Conservation (phyloP, 2,888 invertebrate genomes). For the Cordilura impudica region DNA sequence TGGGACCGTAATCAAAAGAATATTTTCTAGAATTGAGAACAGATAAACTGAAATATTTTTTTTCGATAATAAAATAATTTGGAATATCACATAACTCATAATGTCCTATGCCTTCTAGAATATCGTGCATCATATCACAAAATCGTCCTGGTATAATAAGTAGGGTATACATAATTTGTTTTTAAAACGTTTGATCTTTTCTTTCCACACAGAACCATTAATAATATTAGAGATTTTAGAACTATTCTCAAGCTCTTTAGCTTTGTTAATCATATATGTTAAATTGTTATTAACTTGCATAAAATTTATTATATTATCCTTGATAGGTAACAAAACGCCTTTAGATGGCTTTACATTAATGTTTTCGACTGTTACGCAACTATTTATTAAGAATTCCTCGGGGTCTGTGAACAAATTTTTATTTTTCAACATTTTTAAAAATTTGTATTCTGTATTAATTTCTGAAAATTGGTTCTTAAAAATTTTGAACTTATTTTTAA, state of each 20-base stretch:
- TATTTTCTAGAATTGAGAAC: slow-evolving; percentile 9
- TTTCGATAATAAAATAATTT: slow-evolving; percentile 33
- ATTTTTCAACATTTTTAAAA: slow-evolving; percentile 34
- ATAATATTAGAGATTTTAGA: slow-evolving; percentile 24
- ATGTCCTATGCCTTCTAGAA: slow-evolving; percentile 55
- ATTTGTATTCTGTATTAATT: slow-evolving; percentile 22
- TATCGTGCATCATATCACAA: slow-evolving; percentile 56
- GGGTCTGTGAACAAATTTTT: slow-evolving; percentile 19
- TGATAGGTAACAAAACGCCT: slow-evolving; percentile 24
- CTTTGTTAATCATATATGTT: slow-evolving; percentile 20
- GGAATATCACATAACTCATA: slow-evolving; percentile 26
- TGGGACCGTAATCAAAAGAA: slow-evolving; percentile 26
- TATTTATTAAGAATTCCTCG: slow-evolving; percentile 21
- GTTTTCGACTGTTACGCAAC: no score
- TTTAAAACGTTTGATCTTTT: no score
- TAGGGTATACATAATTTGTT: slow-evolving; percentile 22
- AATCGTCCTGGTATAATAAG: slow-evolving; percentile 16
- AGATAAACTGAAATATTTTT: slow-evolving; percentile 18
- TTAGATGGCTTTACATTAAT: no score
- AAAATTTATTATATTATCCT: slow-evolving; percentile 23
- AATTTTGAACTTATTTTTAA: slow-evolving; percentile 15
- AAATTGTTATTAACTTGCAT: slow-evolving; percentile 21
- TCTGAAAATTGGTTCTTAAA: slow-evolving; percentile 21
- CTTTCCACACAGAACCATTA: slow-evolving; percentile 3
- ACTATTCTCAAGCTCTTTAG: slow-evolving; percentile 16